A percentile compares a stretch with the other conserved stretches of the same genome.
Evolutionary conservation across 1,140 invertebrate species (phyloP).

Genomic region (Musca domestica): DNA sequence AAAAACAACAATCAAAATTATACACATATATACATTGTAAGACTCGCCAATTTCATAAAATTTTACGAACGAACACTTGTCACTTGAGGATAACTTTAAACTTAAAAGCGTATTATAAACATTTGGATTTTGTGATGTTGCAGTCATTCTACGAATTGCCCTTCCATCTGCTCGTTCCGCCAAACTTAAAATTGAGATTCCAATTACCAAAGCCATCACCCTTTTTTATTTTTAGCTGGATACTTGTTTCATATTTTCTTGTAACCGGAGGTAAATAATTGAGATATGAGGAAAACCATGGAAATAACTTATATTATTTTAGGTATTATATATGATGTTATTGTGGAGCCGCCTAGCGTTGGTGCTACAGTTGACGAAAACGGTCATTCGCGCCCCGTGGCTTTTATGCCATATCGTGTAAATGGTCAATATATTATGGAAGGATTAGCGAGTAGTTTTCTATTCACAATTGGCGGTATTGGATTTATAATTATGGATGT

Average conservation of each 20-base stretch:
- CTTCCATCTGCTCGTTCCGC: conserved; percentile 81
- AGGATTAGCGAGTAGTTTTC: conserved; percentile 92
- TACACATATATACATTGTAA: no score
- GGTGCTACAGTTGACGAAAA: conserved; percentile 96
- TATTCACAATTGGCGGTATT: conserved; percentile 92
- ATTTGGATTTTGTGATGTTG: conserved; percentile 58
- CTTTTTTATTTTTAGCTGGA: conserved; percentile 88
- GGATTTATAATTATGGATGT: conserved; percentile 96
- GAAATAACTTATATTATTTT: no score
- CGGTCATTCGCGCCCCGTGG: conserved; percentile 91
- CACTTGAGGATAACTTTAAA: no score
- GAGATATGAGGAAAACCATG: no score
- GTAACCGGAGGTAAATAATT: conserved; percentile 88
- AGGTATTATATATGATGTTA: conserved; percentile 99
- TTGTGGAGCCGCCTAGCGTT: conserved; percentile 96
- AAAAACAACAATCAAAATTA: no score
- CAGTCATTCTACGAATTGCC: conserved; percentile 77
- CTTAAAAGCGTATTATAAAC: no score
- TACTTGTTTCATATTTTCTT: conserved; percentile 93
- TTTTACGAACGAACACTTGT: no score
- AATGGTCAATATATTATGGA: conserved; percentile 99
- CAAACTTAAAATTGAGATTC: conserved; percentile 88
- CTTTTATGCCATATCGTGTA: conserved; percentile 97
- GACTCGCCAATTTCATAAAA: no score
- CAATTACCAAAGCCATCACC: conserved; percentile 85